phyloP scores from a whole-genome alignment of 2,888 invertebrate species.

The Ischnura elegans region DNA sequence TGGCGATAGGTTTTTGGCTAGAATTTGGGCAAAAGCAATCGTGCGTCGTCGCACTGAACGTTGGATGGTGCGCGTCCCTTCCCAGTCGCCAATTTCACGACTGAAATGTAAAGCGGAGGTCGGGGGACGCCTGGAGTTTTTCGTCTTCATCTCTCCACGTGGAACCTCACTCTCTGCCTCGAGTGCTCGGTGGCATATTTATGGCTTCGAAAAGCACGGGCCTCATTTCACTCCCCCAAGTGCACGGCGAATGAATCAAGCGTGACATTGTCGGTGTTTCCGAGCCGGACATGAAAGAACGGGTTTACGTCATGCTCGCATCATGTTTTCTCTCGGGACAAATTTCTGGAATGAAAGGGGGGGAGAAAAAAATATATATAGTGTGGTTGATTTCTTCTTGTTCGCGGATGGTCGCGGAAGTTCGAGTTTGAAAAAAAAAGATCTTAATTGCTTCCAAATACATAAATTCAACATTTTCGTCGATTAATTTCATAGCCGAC shows the following conservation, averaged over 20 bases:
- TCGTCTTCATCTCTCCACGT: slow-evolving; percentile 62
- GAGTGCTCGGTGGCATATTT: slow-evolving; percentile 39
- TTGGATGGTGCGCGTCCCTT: not conserved
- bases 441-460: not conserved
- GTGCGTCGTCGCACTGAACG: not conserved
- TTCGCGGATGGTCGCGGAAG: slow-evolving; percentile 16
- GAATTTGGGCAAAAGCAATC: not conserved
- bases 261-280: slow-evolving; percentile 50
- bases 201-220: slow-evolving; percentile 41
- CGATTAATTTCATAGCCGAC: not conserved
- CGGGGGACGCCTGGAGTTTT: slow-evolving; percentile 30
- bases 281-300: slow-evolving; percentile 39
- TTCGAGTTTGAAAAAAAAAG: not conserved
- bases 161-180: slow-evolving; percentile 27
- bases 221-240: slow-evolving; percentile 39
- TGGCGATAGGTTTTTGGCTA: not conserved
- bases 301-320: slow-evolving; percentile 41
- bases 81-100: slow-evolving; percentile 34
- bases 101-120: slow-evolving; percentile 48
- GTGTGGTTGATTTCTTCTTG: not conserved
- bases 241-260: slow-evolving; percentile 60
- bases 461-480: not conserved
- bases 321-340: slow-evolving; percentile 46
- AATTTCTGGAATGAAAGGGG: slow-evolving; percentile 43
- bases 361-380: not conserved